Conservation (phyloP, 1,140 invertebrate genomes). For the Drosophila rufa region DNA sequence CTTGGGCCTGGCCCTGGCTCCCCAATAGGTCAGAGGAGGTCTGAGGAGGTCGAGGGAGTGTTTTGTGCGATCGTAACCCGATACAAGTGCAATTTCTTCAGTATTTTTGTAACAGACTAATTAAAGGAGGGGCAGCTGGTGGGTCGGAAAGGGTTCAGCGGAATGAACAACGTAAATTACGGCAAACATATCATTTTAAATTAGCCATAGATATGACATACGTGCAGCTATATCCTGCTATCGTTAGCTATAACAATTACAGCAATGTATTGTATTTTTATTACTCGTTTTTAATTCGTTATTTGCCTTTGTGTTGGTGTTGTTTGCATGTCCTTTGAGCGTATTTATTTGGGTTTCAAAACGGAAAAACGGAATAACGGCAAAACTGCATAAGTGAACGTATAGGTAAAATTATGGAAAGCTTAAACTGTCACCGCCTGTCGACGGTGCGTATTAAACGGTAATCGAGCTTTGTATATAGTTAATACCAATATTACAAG, state of each 20-base stretch:
- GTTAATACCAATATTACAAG: slow-evolving; percentile 46
- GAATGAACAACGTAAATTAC: slow-evolving; percentile 61
- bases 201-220: slow-evolving; percentile 53
- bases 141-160: slow-evolving; percentile 7
- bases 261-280: slow-evolving; percentile 25
- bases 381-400: slow-evolving; percentile 75
- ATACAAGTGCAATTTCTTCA: slow-evolving; percentile 78
- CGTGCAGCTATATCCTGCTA: slow-evolving; percentile 53
- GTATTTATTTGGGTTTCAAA: slow-evolving; percentile 72
- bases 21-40: slow-evolving; percentile 45
- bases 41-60: slow-evolving; percentile 47
- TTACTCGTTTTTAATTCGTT: slow-evolving; percentile 17
- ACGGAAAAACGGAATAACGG: slow-evolving; percentile 56
- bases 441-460: slow-evolving; percentile 47
- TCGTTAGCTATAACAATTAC: slow-evolving; percentile 59
- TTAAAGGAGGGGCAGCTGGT: slow-evolving; percentile 21
- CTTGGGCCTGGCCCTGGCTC: slow-evolving; percentile 71
- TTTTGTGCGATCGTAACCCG: slow-evolving; percentile 42
- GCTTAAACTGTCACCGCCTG: slow-evolving; percentile 37
- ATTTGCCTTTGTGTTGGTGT: slow-evolving; percentile 48
- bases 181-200: slow-evolving; percentile 80
- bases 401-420: slow-evolving; percentile 70
- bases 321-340: slow-evolving; percentile 45
- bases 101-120: slow-evolving; percentile 80
- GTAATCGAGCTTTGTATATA: slow-evolving; percentile 83